Conservation (phyloP, 2,113 vertebrate genomes). For the Uropsilus gracilis region DNA sequence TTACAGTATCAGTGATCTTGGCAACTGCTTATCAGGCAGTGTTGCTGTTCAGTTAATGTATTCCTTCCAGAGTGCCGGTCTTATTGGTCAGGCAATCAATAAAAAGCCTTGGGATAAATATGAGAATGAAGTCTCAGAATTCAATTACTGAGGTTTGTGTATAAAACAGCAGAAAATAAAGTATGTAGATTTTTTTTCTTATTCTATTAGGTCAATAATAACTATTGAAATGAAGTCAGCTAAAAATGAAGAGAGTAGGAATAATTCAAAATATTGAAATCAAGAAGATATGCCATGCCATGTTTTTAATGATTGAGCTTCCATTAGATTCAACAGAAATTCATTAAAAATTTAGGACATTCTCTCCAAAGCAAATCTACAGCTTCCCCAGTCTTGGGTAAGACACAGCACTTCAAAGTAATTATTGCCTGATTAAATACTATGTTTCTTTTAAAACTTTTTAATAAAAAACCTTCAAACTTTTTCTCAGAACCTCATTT, state of each 20-base stretch:
- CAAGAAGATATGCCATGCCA: conserved; percentile 23
- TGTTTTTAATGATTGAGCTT: conserved; percentile 50
- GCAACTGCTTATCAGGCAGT: conserved; percentile 51
- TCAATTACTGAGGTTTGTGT: conserved; percentile 57
- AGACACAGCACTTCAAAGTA: not conserved
- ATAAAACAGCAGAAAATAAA: conserved; percentile 66
- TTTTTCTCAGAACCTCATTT: conserved; percentile 5
- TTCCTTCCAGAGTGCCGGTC: conserved; percentile 46
- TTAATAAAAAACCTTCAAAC: not conserved
- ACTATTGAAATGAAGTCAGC: too few species aligned
- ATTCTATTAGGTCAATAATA: conserved; percentile 57
- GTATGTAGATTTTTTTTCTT: conserved; percentile 41
- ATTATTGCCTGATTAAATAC: not conserved
- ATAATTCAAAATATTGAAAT: conserved; percentile 53
- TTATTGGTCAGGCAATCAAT: conserved; percentile 63
- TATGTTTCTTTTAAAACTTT: not conserved
- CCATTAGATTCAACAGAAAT: conserved; percentile 40
- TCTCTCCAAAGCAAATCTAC: conserved; percentile 13
- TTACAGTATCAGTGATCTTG: conserved; percentile 20
- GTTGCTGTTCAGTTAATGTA: conserved; percentile 24
- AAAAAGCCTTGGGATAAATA: conserved; percentile 65
- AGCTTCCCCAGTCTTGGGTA: not conserved
- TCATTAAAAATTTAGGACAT: conserved; percentile 26
- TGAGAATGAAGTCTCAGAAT: conserved; percentile 61
- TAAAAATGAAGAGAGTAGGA: conserved; percentile 63